Base-by-base conservation (phyloP, 2,113 vertebrate genomes). In the Diphyllodes magnificus region DNA sequence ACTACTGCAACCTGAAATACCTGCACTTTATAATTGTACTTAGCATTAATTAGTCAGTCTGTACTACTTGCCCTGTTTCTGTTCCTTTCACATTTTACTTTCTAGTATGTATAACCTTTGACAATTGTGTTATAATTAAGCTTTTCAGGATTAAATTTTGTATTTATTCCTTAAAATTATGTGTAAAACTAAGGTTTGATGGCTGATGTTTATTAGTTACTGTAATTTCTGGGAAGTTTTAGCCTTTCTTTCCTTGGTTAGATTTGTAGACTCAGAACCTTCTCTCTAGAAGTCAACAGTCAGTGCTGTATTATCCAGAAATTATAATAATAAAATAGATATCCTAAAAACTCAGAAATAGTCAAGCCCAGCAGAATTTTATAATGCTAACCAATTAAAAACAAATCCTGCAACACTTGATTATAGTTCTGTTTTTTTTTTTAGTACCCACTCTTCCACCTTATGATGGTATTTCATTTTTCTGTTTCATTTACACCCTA, bases 1-100 rank as follows among this genome's bases (percentile, higher is more conserved):
- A 73, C 10, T 65, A 30, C 30, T 50, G 30, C 31, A 80, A 57
- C 22, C 31, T 69, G 70, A 91, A 57, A 87, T 57, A 65, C 13
- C 28, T 70, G 28, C 42, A 49, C n/a, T 75, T 71, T 39, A 18
- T 27, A 61, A 72, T 57, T 72, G 25, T 40, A 42, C 9, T 72
- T 86, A 65, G 13, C 17, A 53, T 72, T 71, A 82, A 90, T 87
- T 73, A 61, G 53, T 78, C 54, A 66, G 20, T 57, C 31, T 60
- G 5, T 69, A 17, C 33, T 39, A 28, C 19, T 49, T 76, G 16
- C 5, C 1, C 5, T 1, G 0, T 42, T 53, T 45, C 7, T 72
- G 10, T 60, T 60, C n/a, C 10, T 72, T 72, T 23, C 44, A 39
- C 5, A 21, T 64, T 79, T 69, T 53, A 15, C 6, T 72, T 69